phyloP scores from a whole-genome alignment of 2,113 vertebrate genomes.

The Jaculus jaculus region DNA sequence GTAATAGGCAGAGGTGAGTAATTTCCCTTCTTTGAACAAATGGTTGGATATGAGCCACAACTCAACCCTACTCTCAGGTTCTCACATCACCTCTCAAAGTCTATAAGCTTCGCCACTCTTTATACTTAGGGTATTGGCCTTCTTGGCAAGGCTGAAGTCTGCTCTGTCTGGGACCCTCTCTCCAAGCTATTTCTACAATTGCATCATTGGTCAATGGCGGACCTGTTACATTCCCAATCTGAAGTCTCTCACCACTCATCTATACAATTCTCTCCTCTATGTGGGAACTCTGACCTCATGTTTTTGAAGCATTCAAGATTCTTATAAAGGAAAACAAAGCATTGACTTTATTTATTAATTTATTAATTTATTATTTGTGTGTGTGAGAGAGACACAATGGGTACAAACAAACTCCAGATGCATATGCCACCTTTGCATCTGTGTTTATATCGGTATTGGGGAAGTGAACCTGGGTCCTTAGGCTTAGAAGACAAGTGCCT shows the following conservation, averaged over 20 bases:
- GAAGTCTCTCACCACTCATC: background rate
- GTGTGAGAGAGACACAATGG: too few species aligned
- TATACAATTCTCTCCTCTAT: too few species aligned
- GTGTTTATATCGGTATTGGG: too few species aligned
- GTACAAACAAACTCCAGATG: too few species aligned
- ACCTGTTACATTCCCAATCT: background rate
- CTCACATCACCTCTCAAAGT: background rate
- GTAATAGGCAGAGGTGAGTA: background rate
- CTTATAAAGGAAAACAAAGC: background rate
- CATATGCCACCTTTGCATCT: too few species aligned
- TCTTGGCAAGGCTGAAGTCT: background rate
- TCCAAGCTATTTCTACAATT: background rate
- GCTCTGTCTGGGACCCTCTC: background rate
- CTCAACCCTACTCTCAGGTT: background rate
- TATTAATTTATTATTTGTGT: too few species aligned
- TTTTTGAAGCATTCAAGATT: background rate
- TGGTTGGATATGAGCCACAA: background rate
- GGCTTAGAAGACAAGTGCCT: too few species aligned
- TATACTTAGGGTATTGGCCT: background rate
- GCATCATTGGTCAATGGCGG: background rate
- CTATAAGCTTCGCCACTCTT: background rate
- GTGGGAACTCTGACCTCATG: background rate
- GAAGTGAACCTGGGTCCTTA: too few species aligned
- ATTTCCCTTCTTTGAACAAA: background rate
- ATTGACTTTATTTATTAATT: background rate